These are phyloP conservation scores for Saturnia japonica DNA, from an alignment of 2,888 invertebrate species.

Conservation along the genomic window DNA sequence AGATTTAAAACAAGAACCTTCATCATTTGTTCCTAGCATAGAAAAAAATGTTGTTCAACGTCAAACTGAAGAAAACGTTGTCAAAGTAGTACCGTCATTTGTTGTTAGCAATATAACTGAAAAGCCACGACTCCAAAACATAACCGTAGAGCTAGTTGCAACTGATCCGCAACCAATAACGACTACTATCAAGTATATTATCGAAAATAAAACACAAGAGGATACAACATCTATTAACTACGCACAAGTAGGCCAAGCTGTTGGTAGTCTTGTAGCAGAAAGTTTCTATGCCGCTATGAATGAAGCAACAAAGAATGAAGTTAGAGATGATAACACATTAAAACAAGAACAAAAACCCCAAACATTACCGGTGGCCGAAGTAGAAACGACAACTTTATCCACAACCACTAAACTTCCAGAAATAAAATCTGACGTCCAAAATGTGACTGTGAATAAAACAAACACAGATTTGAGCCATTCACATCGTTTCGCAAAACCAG, in stretches of 20 bases:
- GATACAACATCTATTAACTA: slow-evolving; percentile 73
- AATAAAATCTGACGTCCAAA: slow-evolving; percentile 49
- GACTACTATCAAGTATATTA: slow-evolving; percentile 58
- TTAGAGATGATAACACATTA: slow-evolving; percentile 83
- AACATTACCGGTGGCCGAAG: slow-evolving; percentile 49
- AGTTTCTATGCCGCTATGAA: slow-evolving; percentile 83
- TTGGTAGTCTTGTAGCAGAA: slow-evolving; percentile 62
- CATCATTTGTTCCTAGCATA: slow-evolving; percentile 50
- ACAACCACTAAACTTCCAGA: slow-evolving; percentile 23
- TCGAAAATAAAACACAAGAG: slow-evolving; percentile 54
- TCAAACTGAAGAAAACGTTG: slow-evolving; percentile 64
- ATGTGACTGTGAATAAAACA: slow-evolving; percentile 49
- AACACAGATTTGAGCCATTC: slow-evolving; percentile 46
- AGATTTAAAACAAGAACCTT: slow-evolving; percentile 51
- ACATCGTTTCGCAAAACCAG: slow-evolving; percentile 58
- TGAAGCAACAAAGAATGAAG: slow-evolving; percentile 83
- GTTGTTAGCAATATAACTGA: slow-evolving; percentile 52
- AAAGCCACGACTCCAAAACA: slow-evolving; percentile 50
- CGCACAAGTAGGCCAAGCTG: slow-evolving; percentile 70
- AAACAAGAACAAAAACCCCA: slow-evolving; percentile 82
- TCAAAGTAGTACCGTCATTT: slow-evolving; percentile 55
- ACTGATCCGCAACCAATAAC: slow-evolving; percentile 56
- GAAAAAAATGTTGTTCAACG: slow-evolving; percentile 65
- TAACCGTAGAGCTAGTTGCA: slow-evolving; percentile 49
- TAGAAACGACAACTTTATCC: slow-evolving; percentile 43